These are phyloP conservation scores for Hydriomena furcata DNA, from an alignment of 2,888 invertebrate species.

Conservation along the genomic window DNA sequence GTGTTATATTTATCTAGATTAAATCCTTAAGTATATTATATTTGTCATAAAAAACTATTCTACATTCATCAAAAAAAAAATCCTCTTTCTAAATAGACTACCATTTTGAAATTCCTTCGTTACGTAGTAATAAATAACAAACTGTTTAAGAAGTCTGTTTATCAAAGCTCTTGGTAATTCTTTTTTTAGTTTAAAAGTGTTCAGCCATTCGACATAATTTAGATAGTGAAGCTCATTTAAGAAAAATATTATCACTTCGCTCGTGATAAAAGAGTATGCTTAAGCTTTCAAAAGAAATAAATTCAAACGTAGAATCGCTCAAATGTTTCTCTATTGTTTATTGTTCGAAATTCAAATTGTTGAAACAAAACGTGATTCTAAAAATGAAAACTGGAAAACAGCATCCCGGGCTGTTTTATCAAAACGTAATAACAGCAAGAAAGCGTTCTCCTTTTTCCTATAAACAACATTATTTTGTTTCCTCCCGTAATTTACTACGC, in stretches of 20 bases:
- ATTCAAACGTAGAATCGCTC: conserved; percentile 18
- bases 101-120: not conserved
- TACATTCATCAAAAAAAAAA: no score
- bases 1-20: no score
- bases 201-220: conserved; percentile 12
- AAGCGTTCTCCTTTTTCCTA: conserved; percentile 9
- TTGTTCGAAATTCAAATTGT: conserved; percentile 17
- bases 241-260: conserved; percentile 3
- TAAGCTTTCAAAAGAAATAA: conserved; percentile 11
- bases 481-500: conserved; percentile 19
- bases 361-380: not conserved
- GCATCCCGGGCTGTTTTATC: conserved; percentile 1
- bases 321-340: no score
- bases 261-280: conserved; percentile 5
- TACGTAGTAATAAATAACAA: conserved; percentile 9
- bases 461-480: conserved; percentile 28
- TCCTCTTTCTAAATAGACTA: not conserved
- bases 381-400: conserved; percentile 5
- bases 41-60: no score
- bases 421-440: conserved; percentile 9
- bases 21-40: no score
- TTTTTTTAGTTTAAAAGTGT: conserved; percentile 16
- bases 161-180: conserved; percentile 3
- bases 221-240: conserved; percentile 13
- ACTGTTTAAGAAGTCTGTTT: conserved; percentile 7